These are phyloP conservation scores for Arremon aurantiirostris DNA, from an alignment of 2,797 vertebrate species.

Conservation along the genomic window DNA sequence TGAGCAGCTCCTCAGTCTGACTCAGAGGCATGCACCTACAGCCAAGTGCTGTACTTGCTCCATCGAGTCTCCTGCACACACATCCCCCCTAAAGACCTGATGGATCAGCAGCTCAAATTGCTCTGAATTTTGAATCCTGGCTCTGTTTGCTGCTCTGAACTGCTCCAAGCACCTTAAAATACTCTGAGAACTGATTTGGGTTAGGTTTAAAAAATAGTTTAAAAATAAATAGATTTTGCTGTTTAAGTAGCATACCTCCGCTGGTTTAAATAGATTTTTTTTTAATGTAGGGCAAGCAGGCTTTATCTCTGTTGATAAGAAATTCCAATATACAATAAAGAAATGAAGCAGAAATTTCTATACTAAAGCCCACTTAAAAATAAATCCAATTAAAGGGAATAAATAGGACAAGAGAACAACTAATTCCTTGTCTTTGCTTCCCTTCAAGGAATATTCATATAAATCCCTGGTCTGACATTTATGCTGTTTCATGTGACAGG, in stretches of 20 bases:
- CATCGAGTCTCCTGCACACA: neutral
- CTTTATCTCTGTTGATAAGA: neutral
- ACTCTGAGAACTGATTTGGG: neutral
- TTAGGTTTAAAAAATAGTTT: neutral
- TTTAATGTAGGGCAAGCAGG: constrained; percentile 23
- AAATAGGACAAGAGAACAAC: constrained; percentile 62
- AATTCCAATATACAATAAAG: constrained; percentile 1
- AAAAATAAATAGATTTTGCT: neutral
- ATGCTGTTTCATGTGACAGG: constrained; percentile 42
- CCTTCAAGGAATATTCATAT: constrained; percentile 41
- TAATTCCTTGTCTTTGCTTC: constrained; percentile 56
- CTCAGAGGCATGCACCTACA: constrained; percentile 66
- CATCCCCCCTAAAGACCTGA: neutral
- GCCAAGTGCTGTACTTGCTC: constrained; percentile 30
- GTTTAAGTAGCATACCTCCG: neutral
- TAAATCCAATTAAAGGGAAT: constrained; percentile 62
- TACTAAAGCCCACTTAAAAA: constrained; percentile 49
- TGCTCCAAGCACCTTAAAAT: neutral
- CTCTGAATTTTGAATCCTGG: neutral
- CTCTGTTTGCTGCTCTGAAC: neutral
- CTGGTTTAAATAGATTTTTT: neutral
- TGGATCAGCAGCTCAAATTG: neutral
- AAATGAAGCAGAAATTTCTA: constrained; percentile 25
- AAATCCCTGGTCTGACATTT: constrained; percentile 36
- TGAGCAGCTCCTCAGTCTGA: constrained; percentile 77